Base-by-base conservation (phyloP, 92 coral and sea anemone genomes). In the Porites lobata region DNA sequence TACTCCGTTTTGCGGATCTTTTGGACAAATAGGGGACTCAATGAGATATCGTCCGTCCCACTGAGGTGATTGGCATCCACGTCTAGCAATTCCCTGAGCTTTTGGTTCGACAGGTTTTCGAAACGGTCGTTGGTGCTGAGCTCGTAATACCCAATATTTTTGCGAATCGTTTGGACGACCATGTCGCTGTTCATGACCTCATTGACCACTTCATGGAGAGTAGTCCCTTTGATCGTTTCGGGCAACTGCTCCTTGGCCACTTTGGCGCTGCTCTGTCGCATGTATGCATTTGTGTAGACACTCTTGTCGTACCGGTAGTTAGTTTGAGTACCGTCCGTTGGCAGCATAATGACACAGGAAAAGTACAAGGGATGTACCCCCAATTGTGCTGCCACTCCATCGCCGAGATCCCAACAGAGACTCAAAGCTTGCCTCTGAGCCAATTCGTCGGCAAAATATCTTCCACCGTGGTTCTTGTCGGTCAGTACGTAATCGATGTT, bases 401-500 rank as follows among this genome's bases (percentile, higher is more conserved):
- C 79, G 0, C 79, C 79, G 18, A 75, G 79, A 56, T 75, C 79
- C 65, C 65, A 75, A 11, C 54, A 15, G 24, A 52, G 17, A 8
- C 51, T 43, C 20, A 0, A 15, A 1, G 64, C 79, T 50, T 53
- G 24, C 26, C 56, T 1, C 17, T 59, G 29, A 0, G 79, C 79
- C 7, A 7, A 2, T 17, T 10, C 26, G 43, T 75, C 38, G 7
- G n/a, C 9, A 20, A 75, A 75, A 7, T 75, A 8, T 53, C 22
- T 75, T n/a, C 79, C 79, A 19, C 79, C 79, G 13, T 75, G 50
- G 47, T 26, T 56, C 79, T 75, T 75, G 50, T 75, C 79, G 65
- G 29, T 21, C 9, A 75, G 4, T 14, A 75, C 79, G 65, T 75
- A 75, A 21, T 75, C 79, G 1, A 53, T 54, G 4, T 17, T 17